phyloP scores from a whole-genome alignment of 1,140 invertebrate species.

The Conus betulinus region DNA sequence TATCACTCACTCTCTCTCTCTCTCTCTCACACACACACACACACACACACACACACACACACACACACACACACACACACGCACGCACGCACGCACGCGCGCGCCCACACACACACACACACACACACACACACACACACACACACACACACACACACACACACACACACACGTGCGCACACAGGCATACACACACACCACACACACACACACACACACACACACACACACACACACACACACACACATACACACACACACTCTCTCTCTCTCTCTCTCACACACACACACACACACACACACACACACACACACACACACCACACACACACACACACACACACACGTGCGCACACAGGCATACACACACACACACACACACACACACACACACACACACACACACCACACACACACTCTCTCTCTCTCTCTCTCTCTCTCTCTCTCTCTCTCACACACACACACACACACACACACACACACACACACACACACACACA shows the following conservation, averaged over 20 bases:
- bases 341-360: neutral
- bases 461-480: too few relatives aligned
- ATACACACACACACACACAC: neutral
- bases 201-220: neutral
- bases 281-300: too few relatives aligned
- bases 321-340: neutral
- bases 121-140: neutral
- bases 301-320: too few relatives aligned
- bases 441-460: too few relatives aligned
- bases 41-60: too few relatives aligned
- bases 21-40: too few relatives aligned
- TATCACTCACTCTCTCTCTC: too few relatives aligned
- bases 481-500: too few relatives aligned
- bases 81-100: neutral
- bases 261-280: too few relatives aligned
- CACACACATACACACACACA: too few relatives aligned
- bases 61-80: neutral
- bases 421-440: too few relatives aligned
- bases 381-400: neutral
- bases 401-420: neutral
- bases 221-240: too few relatives aligned
- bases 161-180: neutral
- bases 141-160: conserved; percentile 2
- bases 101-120: neutral
- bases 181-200: neutral